phyloP scores from a whole-genome alignment of 1,140 invertebrate genomes.

The Drosophila arawakana region DNA sequence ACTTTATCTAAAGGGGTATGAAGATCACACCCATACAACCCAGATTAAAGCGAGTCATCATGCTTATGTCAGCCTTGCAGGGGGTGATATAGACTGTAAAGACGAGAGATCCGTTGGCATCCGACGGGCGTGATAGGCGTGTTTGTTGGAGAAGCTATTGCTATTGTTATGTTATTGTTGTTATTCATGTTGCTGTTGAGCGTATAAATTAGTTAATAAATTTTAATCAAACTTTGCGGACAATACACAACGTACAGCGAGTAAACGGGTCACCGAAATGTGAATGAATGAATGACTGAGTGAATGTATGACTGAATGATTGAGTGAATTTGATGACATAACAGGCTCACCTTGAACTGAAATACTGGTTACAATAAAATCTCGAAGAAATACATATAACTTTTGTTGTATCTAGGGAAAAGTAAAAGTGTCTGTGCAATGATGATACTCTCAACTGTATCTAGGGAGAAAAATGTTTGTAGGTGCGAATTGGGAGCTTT shows the following conservation, averaged over 20 bases:
- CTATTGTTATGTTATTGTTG: slow-evolving; percentile 38
- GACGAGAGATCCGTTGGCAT: slow-evolving; percentile 20
- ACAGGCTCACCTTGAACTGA: slow-evolving; percentile 50
- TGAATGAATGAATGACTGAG: slow-evolving; percentile 5
- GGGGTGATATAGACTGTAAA: slow-evolving; percentile 12
- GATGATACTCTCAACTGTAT: not conserved
- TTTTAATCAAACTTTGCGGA: slow-evolving; percentile 53
- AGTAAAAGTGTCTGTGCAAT: slow-evolving; percentile 15
- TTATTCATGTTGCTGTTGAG: slow-evolving; percentile 18
- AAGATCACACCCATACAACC: slow-evolving; percentile 24
- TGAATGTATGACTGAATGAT: slow-evolving; percentile 19
- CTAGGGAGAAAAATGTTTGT: not conserved
- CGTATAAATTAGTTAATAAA: slow-evolving; percentile 58
- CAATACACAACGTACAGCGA: slow-evolving; percentile 18
- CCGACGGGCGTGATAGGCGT: slow-evolving; percentile 26
- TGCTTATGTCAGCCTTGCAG: slow-evolving; percentile 26
- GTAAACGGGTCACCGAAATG: slow-evolving; percentile 26
- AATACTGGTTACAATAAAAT: slow-evolving; percentile 13
- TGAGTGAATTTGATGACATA: slow-evolving; percentile 28
- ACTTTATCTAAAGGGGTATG: not conserved
- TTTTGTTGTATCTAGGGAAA: slow-evolving; percentile 3
- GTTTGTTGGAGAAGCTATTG: slow-evolving; percentile 25
- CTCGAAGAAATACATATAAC: not conserved
- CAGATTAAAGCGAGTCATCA: slow-evolving; percentile 25
- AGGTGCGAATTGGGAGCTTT: slow-evolving; percentile 22